Percentiles rank a stretch among this genome's conserved stretches.
These are phyloP conservation scores for Steatornis caripensis DNA, from an alignment of 2,113 vertebrate species.

Conservation along the genomic window DNA sequence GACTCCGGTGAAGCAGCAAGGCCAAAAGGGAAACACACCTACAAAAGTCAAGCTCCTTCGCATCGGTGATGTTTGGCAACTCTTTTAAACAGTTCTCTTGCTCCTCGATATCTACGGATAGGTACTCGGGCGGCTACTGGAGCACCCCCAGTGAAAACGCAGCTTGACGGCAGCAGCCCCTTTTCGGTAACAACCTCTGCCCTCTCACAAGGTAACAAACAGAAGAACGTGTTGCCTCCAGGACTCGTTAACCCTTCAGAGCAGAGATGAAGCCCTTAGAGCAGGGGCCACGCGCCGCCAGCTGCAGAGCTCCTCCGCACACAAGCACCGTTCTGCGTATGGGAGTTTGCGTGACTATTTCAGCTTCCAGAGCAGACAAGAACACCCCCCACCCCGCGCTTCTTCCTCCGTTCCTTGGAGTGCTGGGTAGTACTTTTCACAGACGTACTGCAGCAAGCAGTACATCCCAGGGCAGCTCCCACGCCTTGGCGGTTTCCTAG, in stretches of 20 bases:
- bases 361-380: neutral
- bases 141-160: neutral
- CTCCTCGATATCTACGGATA: neutral
- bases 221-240: neutral
- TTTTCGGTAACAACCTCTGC: neutral
- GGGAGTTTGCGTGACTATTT: neutral
- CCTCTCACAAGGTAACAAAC: neutral
- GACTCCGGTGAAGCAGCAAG: neutral
- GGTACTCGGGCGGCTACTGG: neutral
- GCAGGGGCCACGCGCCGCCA: rapidly evolving
- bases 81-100: neutral
- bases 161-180: neutral
- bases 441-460: neutral
- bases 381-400: neutral
- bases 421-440: neutral
- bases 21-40: neutral
- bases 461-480: neutral
- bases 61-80: neutral
- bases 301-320: neutral
- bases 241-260: neutral
- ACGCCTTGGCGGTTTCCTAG: neutral
- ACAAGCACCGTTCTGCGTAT: rapidly evolving
- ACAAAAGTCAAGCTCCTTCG: neutral
- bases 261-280: neutral
- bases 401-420: neutral